A percentile compares a stretch with the other conserved stretches of the same genome.
Conservation (phyloP, 2,113 vertebrate species). For the cattle (Bos taurus) region DNA sequence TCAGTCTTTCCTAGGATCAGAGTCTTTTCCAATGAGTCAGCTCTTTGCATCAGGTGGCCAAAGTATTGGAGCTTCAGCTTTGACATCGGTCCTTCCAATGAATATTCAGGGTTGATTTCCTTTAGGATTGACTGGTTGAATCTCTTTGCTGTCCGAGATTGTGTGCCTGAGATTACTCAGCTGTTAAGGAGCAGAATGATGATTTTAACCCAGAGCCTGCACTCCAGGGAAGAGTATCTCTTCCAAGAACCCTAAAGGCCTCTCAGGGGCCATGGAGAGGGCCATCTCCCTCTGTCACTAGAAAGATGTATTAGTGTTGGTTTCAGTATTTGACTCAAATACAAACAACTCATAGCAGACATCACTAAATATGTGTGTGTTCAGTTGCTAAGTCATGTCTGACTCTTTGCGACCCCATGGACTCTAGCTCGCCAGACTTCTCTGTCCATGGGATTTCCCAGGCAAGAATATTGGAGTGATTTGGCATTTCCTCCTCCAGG, state of each 20-base stretch:
- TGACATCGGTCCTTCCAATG: background rate
- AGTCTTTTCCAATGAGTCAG: background rate
- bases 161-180: background rate
- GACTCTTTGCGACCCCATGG: background rate
- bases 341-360: background rate
- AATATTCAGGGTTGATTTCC: background rate
- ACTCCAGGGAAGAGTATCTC: background rate
- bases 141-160: background rate
- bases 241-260: background rate
- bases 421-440: background rate
- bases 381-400: background rate
- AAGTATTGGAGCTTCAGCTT: background rate
- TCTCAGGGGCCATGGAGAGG: background rate
- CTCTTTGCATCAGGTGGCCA: background rate
- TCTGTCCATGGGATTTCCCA: background rate
- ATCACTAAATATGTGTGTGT: background rate
- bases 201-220: background rate
- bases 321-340: background rate
- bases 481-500: background rate
- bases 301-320: fast-evolving
- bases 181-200: background rate
- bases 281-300: background rate
- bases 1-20: background rate
- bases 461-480: background rate
- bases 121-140: background rate